Evolutionary conservation across 2,113 vertebrate genomes (phyloP), one percentile per base, ranked within the genome.

Genomic region (Albula goreensis): DNA sequence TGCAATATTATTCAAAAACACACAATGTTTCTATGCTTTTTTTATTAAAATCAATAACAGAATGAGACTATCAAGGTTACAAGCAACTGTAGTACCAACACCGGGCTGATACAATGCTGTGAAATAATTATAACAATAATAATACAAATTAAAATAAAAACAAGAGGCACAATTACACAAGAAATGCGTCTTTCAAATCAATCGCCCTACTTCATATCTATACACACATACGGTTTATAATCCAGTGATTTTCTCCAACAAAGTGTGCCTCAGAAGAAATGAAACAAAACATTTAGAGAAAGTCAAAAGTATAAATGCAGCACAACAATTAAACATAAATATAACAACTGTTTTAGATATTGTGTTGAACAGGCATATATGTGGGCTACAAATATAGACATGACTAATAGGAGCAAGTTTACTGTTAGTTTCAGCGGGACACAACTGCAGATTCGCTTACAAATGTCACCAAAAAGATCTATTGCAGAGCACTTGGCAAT

Each of bases 321-420:
- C 96, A 97, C 96, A 89, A 97, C 96, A 97, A 96, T 97, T 95
- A 97, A 96, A 96, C 97, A 97, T 96, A 96, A 95, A 96, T 96
- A 96, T 95, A 96, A 96, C 96, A 97, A 95, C 95, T 96, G 95
- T 95, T 94, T 41, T 97, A 97, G 96, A 97, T 96, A 97, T 97
- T 97, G 97, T 98, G 41, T 95, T 93, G 94, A 97, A 97, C 97
- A 97, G 96, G 95, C 95, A 96, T 97, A 96, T 96, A 96, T 96
- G 94, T 95, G 96, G 96, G 96, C 96, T 97, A 97, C 97, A 96
- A 96, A 97, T 94, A 96, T 95, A 98, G 97, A 97, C 95, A 94
- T 96, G 95, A 97, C 97, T 96, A 96, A 96, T 96, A 96, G 97
- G 96, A 96, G 95, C 95, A 96, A 96, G 96, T 15, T 96, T 96